Evolutionary conservation across 2,888 invertebrate genomes (phyloP).

Genomic region (Dilophus febrilis): DNA sequence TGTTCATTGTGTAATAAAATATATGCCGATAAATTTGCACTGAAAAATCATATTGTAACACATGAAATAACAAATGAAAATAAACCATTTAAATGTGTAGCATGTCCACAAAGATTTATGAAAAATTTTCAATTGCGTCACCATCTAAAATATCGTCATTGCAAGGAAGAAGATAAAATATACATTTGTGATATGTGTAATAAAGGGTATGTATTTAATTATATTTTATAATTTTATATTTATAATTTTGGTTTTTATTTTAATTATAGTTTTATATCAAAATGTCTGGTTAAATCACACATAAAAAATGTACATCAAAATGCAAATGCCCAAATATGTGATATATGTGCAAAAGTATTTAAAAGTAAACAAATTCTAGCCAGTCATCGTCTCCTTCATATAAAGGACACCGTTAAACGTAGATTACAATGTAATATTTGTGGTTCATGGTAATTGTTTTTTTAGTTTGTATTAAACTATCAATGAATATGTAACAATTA

Average conservation of each 20-base stretch:
- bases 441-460: constrained; percentile 22
- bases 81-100: constrained; percentile 8
- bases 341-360: too few species aligned
- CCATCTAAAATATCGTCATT: constrained; percentile 7
- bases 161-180: constrained; percentile 11
- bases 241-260: background rate
- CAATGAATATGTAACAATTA: too few species aligned
- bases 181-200: background rate
- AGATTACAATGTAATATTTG: constrained; percentile 14
- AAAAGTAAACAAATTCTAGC: too few species aligned
- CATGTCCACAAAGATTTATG: constrained; percentile 9
- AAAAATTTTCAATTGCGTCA: too few species aligned
- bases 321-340: too few species aligned
- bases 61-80: constrained; percentile 12
- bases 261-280: too few species aligned
- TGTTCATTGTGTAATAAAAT: background rate
- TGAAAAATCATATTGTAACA: constrained; percentile 19
- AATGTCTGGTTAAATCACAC: too few species aligned
- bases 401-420: too few species aligned
- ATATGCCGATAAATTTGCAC: constrained; percentile 26
- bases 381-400: too few species aligned
- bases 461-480: too few species aligned
- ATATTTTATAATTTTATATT: background rate
- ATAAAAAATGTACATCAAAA: too few species aligned
- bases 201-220: constrained; percentile 4